Percentiles rank a stretch among this genome's conserved stretches.
phyloP scores from a whole-genome alignment of 2,113 vertebrate species.

The Lanius collurio region DNA sequence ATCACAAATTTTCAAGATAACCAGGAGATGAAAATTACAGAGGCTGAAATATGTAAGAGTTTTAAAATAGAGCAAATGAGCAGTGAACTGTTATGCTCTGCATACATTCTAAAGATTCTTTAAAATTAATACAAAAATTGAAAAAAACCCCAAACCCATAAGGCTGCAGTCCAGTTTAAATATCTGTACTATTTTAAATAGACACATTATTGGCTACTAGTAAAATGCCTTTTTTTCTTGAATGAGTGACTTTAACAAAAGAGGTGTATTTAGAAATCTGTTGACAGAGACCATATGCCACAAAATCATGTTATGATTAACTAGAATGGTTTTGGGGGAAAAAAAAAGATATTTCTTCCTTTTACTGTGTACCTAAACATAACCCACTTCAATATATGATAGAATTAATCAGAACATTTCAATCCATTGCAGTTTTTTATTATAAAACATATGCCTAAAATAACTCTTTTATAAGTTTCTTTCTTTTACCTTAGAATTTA shows the following conservation, averaged over 20 bases:
- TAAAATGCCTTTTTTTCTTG: background rate
- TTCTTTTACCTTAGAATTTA: background rate
- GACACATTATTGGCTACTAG: background rate
- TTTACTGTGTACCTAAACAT: background rate
- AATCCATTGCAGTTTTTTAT: background rate
- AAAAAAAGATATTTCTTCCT: background rate
- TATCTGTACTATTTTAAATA: background rate
- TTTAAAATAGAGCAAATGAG: background rate
- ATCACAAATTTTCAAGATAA: background rate
- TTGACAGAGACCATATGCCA: background rate
- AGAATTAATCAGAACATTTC: background rate
- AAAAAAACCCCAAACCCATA: background rate
- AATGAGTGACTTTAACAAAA: background rate
- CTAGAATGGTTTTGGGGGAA: rapidly evolving
- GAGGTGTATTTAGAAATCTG: background rate
- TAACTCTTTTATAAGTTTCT: background rate
- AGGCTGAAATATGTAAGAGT: background rate
- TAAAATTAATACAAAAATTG: background rate
- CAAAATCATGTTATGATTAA: background rate
- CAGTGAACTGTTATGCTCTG: background rate
- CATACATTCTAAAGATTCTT: background rate
- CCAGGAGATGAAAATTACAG: background rate
- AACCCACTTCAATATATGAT: background rate
- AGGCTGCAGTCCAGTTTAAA: background rate
- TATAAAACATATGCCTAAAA: background rate